phyloP scores from a whole-genome alignment of 2,888 invertebrate species.

The Conomelus anceps region DNA sequence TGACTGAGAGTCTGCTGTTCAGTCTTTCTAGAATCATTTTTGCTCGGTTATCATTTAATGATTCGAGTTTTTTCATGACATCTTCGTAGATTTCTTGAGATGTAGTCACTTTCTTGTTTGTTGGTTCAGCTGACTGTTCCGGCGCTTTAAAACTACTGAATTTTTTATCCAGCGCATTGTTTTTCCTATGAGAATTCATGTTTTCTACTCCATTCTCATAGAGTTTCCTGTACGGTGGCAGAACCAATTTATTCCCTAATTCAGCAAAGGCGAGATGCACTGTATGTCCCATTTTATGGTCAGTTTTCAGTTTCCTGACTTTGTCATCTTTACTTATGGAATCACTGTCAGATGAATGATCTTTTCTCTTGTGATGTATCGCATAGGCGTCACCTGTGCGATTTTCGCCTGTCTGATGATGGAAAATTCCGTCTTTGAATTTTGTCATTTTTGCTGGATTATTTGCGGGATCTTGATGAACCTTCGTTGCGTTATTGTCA shows the following conservation, averaged over 20 bases:
- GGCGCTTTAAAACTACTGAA: background rate
- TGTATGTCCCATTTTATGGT: conserved; percentile 38
- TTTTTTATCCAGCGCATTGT: background rate
- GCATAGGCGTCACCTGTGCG: conserved; percentile 1
- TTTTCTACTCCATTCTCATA: conserved; percentile 27
- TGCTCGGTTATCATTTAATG: conserved; percentile 50
- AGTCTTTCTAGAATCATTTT: conserved; percentile 50
- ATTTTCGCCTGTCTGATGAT: conserved; percentile 47
- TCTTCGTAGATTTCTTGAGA: conserved; percentile 54
- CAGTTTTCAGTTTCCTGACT: conserved; percentile 14
- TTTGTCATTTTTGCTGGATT: conserved; percentile 58
- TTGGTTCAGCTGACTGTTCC: conserved; percentile 25
- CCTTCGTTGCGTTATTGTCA: conserved; percentile 25
- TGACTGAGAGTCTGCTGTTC: conserved; percentile 43
- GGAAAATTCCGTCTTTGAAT: conserved; percentile 53
- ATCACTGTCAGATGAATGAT: background rate
- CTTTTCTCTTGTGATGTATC: conserved; percentile 4
- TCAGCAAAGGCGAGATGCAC: conserved; percentile 31
- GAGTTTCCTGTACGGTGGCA: background rate
- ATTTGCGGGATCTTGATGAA: conserved; percentile 50
- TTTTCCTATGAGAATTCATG: conserved; percentile 12
- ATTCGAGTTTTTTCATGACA: conserved; percentile 50
- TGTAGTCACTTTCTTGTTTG: conserved; percentile 26
- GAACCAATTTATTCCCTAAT: conserved; percentile 25
- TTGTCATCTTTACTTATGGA: background rate